Percentiles rank a stretch among this genome's conserved stretches.
Evolutionary conservation across 2,888 invertebrate species (phyloP).

Genomic region (Augiades crinisus): DNA sequence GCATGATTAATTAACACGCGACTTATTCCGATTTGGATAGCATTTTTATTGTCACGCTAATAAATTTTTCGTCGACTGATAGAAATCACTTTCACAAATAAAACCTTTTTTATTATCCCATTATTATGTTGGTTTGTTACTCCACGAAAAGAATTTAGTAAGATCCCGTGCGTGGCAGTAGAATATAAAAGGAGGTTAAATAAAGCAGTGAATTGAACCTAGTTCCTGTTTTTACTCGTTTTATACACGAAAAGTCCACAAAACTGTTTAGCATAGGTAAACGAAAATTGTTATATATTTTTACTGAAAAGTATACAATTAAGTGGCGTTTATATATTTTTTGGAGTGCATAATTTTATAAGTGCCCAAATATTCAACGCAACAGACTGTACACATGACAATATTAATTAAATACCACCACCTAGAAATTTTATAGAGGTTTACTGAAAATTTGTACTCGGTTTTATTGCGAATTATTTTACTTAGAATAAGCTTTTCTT

Average conservation of each 20-base stretch:
- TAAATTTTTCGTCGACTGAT: slow-evolving; percentile 26
- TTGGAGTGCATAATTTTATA: background rate
- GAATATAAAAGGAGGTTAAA: background rate
- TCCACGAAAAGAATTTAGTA: background rate
- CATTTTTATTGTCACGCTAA: slow-evolving; percentile 33
- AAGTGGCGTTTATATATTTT: background rate
- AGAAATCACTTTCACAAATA: slow-evolving; percentile 31
- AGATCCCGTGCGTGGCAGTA: background rate
- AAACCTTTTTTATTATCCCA: slow-evolving; percentile 30
- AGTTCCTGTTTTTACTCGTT: too few relatives aligned
- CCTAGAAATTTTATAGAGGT: slow-evolving; percentile 19
- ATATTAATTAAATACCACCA: slow-evolving; percentile 18
- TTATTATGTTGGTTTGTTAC: slow-evolving; percentile 14
- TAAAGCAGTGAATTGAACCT: background rate
- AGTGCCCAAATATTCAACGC: slow-evolving; percentile 18
- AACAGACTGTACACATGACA: slow-evolving; percentile 7
- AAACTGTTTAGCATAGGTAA: too few relatives aligned
- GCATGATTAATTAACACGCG: background rate
- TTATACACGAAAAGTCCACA: too few relatives aligned
- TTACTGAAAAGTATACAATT: too few relatives aligned
- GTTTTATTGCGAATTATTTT: slow-evolving; percentile 21
- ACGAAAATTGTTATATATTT: too few relatives aligned
- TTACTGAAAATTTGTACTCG: slow-evolving; percentile 22
- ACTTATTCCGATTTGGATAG: slow-evolving; percentile 28
- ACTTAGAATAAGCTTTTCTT: slow-evolving; percentile 22